Conservation (phyloP, 2,113 vertebrate species). For the Coreoperca whiteheadi region DNA sequence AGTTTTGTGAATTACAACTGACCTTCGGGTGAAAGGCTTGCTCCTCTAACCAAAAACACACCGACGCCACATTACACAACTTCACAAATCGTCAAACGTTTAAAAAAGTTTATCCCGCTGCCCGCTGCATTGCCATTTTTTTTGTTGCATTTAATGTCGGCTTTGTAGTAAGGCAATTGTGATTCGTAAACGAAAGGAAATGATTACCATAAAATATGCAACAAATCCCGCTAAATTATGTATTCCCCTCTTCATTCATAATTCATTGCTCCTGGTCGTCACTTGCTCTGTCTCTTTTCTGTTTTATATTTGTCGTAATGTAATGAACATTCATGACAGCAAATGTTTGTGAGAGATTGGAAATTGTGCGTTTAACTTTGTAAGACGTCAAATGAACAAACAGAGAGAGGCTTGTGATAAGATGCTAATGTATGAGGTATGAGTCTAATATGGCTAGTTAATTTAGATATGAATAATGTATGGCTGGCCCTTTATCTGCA, state of each 20-base stretch:
- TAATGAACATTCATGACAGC: constrained; percentile 38
- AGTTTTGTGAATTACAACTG: not conserved
- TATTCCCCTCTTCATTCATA: constrained; percentile 76
- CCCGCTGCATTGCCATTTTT: not conserved
- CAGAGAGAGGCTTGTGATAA: not conserved
- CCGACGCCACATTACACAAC: not conserved
- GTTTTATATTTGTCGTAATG: constrained; percentile 39
- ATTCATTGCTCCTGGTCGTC: constrained; percentile 73
- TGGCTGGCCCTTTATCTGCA: not conserved
- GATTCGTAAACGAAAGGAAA: constrained; percentile 73
- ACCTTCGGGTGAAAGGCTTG: not conserved
- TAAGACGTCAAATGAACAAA: constrained; percentile 11
- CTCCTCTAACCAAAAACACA: not conserved
- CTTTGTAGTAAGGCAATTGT: constrained; percentile 50
- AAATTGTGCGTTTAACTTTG: not conserved
- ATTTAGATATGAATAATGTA: constrained; percentile 37
- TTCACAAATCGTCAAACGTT: constrained; percentile 14
- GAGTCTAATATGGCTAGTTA: not conserved
- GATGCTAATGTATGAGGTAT: not conserved
- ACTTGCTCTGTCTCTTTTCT: constrained; percentile 44
- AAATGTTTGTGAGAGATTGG: constrained; percentile 19
- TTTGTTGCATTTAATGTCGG: constrained; percentile 37
- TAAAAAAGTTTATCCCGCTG: not conserved
- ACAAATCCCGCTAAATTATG: constrained; percentile 76
- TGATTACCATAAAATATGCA: constrained; percentile 82